These are phyloP conservation scores for Macrotrachela quadricornifera DNA, from an alignment of 1,140 invertebrate genomes.

Conservation along the genomic window DNA sequence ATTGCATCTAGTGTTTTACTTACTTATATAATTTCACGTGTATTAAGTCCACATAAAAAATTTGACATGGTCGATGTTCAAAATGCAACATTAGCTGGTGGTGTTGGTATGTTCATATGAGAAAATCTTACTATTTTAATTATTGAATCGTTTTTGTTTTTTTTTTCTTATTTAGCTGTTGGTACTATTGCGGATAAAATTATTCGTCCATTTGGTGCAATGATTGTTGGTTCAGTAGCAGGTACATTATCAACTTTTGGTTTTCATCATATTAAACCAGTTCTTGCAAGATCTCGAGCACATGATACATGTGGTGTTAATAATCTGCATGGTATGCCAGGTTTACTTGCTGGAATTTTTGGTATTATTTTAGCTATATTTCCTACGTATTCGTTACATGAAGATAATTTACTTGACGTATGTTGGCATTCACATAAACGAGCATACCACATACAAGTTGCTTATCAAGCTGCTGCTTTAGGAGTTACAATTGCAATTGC, in stretches of 20 bases:
- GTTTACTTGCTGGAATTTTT: constrained; percentile 54
- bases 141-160: no score
- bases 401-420: neutral
- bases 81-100: constrained; percentile 35
- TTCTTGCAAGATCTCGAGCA: neutral
- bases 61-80: constrained; percentile 23
- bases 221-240: constrained; percentile 55
- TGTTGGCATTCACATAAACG: constrained; percentile 16
- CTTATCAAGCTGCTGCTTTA: neutral
- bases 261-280: constrained; percentile 59
- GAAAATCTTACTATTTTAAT: no score
- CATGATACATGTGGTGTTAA: constrained; percentile 84
- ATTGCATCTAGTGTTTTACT: constrained; percentile 57
- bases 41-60: constrained; percentile 36
- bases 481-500: neutral
- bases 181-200: constrained; percentile 49
- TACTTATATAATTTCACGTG: constrained; percentile 57
- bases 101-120: constrained; percentile 20
- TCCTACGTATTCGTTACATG: constrained; percentile 20
- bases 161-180: constrained; percentile 23
- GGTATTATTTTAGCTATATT: constrained; percentile 50
- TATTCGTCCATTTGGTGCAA: constrained; percentile 59
- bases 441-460: neutral
- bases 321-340: constrained; percentile 86
- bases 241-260: constrained; percentile 61